Evolutionary conservation across 2,113 vertebrate species (phyloP), one percentile per base, ranked within the genome.

Genomic region (Triplophysa rosa): DNA sequence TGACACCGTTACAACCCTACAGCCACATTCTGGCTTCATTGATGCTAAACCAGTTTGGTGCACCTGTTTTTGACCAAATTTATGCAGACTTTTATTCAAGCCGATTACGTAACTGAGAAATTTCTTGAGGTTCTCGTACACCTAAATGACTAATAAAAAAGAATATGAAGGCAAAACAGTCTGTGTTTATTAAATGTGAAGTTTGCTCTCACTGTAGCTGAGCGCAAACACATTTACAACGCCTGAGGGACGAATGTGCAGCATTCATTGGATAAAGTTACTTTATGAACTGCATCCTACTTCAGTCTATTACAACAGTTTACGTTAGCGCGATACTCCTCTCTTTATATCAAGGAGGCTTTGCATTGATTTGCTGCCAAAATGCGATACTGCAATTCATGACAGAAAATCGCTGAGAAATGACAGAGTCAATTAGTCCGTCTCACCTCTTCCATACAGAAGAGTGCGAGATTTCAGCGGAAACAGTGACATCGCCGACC

Each of bases 101-200:
- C 49, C 13, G 16, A 52, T 52, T 52, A 52, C 14, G 49, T 17
- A 52, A 52, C 49, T 0, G 14, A 17, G 49, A 4, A 14, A 16
- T 1, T 5, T 14, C 49, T 52, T 45, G 42, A 45, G 42, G 42
- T 26, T 49, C 23, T 17, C 14, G 40, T 24, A 16, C 49, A 24
- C 8, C 47, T 17, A 26, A 23, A 23, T 49, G 9, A 49, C 49
- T 56, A 29, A 19, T 29, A 33, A 70, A 33, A 54, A 58, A 56
- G 26, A 71, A 71, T 14, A 26, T 37, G 19, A 29, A 37, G 52
- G 52, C 49, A 71, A 21, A 21, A n/a, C 12, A 56, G 26, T 58
- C 12, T 70, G 49, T 37, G 68, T 71, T 71, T 58, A 58, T 29
- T 37, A n/a, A 73, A 73, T 42, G 33, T 73, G n/a, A 59, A 59